A percentile compares a stretch with the other conserved stretches of the same genome.
phyloP scores from a whole-genome alignment of 2,113 vertebrate genomes.

The Channa argus region DNA sequence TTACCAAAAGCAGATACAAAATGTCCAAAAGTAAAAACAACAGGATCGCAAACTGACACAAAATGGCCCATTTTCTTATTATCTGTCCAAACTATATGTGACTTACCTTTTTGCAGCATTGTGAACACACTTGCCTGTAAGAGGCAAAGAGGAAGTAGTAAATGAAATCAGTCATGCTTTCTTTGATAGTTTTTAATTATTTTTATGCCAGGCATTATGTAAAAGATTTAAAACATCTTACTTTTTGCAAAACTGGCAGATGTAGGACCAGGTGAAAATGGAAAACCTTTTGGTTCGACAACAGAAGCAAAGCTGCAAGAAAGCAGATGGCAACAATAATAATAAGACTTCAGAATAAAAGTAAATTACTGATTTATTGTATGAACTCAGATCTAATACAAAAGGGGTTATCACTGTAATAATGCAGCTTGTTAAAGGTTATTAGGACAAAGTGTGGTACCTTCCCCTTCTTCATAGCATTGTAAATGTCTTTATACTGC shows the following conservation, averaged over 20 bases:
- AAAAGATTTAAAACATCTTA: conserved; percentile 70
- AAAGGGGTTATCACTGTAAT: too few species aligned
- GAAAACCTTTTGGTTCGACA: conserved; percentile 98
- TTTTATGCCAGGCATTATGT: neutral
- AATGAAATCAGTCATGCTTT: neutral
- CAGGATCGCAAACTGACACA: too few species aligned
- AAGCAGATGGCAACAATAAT: neutral
- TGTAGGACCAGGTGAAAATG: conserved; percentile 98
- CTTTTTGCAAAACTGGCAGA: conserved; percentile 99
- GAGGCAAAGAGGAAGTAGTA: neutral
- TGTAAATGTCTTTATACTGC: conserved; percentile 97
- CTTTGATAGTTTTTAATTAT: neutral
- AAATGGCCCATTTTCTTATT: too few species aligned
- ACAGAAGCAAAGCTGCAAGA: conserved; percentile 95
- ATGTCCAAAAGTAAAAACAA: too few species aligned
- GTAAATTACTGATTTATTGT: neutral
- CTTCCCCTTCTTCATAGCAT: conserved; percentile 99
- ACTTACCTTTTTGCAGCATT: conserved; percentile 98
- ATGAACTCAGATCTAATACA: too few species aligned
- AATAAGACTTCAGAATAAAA: neutral
- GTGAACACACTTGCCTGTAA: conserved; percentile 95
- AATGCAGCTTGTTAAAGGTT: too few species aligned
- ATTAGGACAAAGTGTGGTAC: conserved; percentile 71
- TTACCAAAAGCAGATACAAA: too few species aligned
- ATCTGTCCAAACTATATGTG: neutral